Evolutionary conservation across 2,888 invertebrate genomes (phyloP), one percentile per base, ranked within the genome.

Genomic region (Cephus runcator): DNA sequence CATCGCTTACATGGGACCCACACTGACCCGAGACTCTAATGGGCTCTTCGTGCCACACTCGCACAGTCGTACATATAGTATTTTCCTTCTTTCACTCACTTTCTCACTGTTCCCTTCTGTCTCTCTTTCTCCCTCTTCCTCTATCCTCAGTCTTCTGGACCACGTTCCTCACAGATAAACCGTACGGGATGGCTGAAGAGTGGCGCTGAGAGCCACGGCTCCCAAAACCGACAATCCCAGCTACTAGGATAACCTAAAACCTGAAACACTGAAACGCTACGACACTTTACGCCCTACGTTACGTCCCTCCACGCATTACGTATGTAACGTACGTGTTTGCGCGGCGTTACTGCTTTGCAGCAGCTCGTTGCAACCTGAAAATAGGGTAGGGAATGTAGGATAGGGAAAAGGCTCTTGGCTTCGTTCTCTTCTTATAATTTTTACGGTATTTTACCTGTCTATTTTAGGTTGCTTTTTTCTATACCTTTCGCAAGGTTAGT

Each of bases 211-310:
- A 71, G 31, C 71, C 74, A 34, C 74, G 74, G 35, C 35, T 34
- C 74, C 74, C 23, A 71, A 71, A 71, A 71, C 71, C 23, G 71
- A 23, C 71, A 71, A 34, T 31, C 71, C 31, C 31, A 71, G 33
- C 33, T 31, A 74, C 74, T 34, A n/a, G 31, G 34, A 33, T 23
- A 34, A 74, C 79, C 82, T 82, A 85, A 83, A 86, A 86, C 84
- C 86, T 85, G 85, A 85, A 87, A 85, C 86, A 85, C 82, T 84
- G 82, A 78, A 82, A 84, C 80, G 82, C 85, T 83, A 81, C 78
- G 84, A 85, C 85, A 84, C 83, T 85, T 86, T 84, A 82, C 81
- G 84, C 83, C 82, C 83, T 81, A 56, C 56, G 56, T 56, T 23
- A 56, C 56, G 23, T 56, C 56, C 23, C 9, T 15, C 23, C 56